Conservation (phyloP, 2,888 invertebrate species). For the Troides oblongomaculatus region DNA sequence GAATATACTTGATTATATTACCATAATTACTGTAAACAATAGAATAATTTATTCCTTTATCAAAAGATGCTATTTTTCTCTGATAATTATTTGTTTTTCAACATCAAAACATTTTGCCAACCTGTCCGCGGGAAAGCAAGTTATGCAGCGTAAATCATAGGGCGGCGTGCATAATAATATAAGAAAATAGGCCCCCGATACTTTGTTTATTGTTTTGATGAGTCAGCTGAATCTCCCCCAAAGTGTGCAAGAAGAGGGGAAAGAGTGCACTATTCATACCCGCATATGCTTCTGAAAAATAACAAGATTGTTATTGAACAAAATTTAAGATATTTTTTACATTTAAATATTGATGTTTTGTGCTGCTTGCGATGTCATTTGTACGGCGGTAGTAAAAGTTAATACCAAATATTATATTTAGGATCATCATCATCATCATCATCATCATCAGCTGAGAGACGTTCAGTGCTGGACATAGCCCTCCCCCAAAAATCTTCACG, state of each 20-base stretch:
- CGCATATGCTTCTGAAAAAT: constrained; percentile 67
- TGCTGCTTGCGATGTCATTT: too few species aligned
- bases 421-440: too few species aligned
- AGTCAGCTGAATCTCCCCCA: constrained; percentile 69
- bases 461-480: too few species aligned
- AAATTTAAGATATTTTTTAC: background rate
- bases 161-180: constrained; percentile 76
- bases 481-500: too few species aligned
- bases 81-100: constrained; percentile 33
- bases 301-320: constrained; percentile 38
- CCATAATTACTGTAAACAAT: too few species aligned
- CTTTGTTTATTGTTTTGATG: constrained; percentile 82
- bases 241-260: constrained; percentile 43
- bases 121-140: constrained; percentile 45
- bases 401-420: too few species aligned
- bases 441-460: too few species aligned
- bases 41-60: background rate
- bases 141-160: constrained; percentile 77
- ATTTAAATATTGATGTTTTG: too few species aligned
- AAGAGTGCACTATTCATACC: constrained; percentile 45
- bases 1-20: too few species aligned
- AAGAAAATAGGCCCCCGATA: constrained; percentile 76
- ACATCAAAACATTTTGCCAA: constrained; percentile 27
- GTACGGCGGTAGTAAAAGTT: too few species aligned
- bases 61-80: background rate